Evolutionary conservation across 1,140 invertebrate genomes (phyloP), one percentile per base, ranked within the genome.

Genomic region (Colletes latitarsis): DNA sequence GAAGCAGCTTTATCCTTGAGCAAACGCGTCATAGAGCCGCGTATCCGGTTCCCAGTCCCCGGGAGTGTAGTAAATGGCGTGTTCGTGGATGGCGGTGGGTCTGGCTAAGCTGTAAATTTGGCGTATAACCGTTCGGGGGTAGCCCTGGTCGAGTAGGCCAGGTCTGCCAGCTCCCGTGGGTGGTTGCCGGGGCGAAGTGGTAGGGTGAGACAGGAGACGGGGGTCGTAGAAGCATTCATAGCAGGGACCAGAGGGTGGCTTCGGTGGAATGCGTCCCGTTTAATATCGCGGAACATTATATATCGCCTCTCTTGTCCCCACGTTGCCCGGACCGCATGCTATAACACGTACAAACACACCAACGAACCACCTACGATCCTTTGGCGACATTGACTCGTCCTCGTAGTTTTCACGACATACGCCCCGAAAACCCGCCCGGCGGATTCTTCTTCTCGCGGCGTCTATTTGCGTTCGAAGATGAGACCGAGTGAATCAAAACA

Each of bases 221-320:
- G 84, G 82, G 82, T 84, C 86, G 86, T 88, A 89, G 88, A 90
- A 91, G 90, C 92, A 93, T 93, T 92, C 91, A 91, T 90, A 90
- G 89, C 88, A 90, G 89, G 79, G 83, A 88, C 88, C 86, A 88
- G 89, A 92, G 92, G 90, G 90, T 90, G 90, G 91, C 90, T 92
- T 89, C 87, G 86, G 89, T 93, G 93, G 93, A 93, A 93, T 93
- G 92, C 92, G 91, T 90, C 90, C 92, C 92, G 92, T 93, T 93
- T 93, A 93, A 93, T 93, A 93, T 93, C 92, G 91, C 90, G 90
- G 92, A 93, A 93, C 92, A 93, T 93, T 93, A 93, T 92, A 93
- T 93, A 93, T 93, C 91, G 93, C 88, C 88, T 90, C 87, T 90
- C 90, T 90, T 90, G 89, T 90, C 89, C 90, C 89, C 90, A 88